Evolutionary conservation across 2,113 vertebrate genomes (phyloP).

Genomic region (Entomyzon cyanotis): DNA sequence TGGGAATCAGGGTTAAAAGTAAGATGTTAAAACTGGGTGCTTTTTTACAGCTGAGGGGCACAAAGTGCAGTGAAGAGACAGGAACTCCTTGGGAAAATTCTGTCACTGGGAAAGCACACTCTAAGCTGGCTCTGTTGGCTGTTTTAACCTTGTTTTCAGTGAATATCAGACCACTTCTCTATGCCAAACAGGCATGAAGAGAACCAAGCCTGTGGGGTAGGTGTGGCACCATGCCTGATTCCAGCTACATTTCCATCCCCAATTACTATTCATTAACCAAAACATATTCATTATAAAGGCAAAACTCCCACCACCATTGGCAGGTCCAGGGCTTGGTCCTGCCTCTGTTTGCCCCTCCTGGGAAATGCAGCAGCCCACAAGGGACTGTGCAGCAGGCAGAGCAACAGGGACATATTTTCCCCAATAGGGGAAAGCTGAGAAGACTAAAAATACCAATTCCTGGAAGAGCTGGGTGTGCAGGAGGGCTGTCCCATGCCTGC

Average conservation of each 20-base stretch:
- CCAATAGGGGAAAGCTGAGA: neutral
- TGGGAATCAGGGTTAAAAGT: neutral
- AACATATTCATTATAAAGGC: neutral
- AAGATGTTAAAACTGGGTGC: neutral
- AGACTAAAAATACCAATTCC: neutral
- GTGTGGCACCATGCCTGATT: neutral
- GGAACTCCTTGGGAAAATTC: neutral
- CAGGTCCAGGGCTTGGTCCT: neutral
- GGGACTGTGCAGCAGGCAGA: neutral
- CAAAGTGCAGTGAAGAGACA: neutral
- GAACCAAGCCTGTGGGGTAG: neutral
- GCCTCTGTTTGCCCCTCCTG: neutral
- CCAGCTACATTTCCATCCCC: neutral
- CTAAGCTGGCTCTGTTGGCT: neutral
- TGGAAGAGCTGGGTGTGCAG: neutral
- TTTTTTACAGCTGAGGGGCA: neutral
- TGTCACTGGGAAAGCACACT: neutral
- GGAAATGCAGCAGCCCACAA: neutral
- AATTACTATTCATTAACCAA: neutral
- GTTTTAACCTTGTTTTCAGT: neutral
- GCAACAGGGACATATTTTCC: neutral
- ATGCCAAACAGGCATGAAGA: neutral
- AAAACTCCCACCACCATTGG: neutral
- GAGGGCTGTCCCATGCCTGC: rapidly evolving
- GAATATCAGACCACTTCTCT: neutral